Conservation (phyloP, 2,113 vertebrate species). For the Coturnix japonica region DNA sequence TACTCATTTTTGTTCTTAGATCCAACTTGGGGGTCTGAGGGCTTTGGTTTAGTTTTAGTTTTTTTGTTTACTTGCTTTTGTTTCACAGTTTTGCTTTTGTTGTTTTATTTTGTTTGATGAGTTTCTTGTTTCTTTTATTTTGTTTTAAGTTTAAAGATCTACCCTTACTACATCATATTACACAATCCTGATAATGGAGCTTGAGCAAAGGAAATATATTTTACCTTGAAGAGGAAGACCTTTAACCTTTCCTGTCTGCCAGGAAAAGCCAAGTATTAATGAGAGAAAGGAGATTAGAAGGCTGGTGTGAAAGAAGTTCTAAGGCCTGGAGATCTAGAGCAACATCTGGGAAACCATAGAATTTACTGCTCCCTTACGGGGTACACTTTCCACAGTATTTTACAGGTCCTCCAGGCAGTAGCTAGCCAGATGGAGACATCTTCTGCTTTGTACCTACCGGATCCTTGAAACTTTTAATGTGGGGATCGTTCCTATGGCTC, state of each 20-base stretch:
- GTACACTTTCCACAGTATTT: neutral
- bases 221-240: neutral
- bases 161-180: neutral
- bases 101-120: neutral
- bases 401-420: neutral
- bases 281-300: neutral
- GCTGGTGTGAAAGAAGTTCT: neutral
- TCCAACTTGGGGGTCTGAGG: neutral
- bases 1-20: neutral
- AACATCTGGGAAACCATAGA: neutral
- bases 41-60: neutral
- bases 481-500: neutral
- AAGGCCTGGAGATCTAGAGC: neutral
- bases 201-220: neutral
- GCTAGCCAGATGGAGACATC: neutral
- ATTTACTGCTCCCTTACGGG: neutral
- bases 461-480: neutral
- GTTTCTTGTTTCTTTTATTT: neutral
- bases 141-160: neutral
- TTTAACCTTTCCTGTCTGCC: neutral
- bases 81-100: neutral
- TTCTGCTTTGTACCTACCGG: neutral
- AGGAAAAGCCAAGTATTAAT: neutral
- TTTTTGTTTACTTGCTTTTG: neutral
- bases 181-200: neutral